A percentile compares a stretch with the other conserved stretches of the same genome.
phyloP scores from a whole-genome alignment of 2,797 vertebrate genomes.

The Helarctos malayanus region DNA sequence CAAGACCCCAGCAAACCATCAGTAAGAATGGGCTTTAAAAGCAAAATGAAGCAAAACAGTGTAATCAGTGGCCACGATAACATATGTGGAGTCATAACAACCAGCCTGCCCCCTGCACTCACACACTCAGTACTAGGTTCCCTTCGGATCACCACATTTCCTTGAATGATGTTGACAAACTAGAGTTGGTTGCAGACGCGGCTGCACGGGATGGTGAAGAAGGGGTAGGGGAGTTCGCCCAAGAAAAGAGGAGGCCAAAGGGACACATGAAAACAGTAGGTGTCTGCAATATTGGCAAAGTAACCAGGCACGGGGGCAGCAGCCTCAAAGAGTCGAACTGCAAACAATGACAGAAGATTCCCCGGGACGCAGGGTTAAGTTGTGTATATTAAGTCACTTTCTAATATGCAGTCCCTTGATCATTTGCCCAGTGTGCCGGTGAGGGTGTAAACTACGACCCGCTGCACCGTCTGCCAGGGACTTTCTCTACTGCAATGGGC shows the following conservation, averaged over 20 bases:
- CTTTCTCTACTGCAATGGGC: background rate
- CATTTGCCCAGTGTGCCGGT: background rate
- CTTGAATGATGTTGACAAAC: background rate
- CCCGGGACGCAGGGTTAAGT: background rate
- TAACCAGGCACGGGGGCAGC: background rate
- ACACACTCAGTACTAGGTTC: background rate
- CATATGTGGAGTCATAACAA: background rate
- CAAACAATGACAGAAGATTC: background rate
- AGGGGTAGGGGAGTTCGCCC: background rate
- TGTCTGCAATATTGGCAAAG: background rate
- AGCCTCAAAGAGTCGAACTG: background rate
- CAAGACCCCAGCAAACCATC: background rate
- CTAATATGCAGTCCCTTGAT: background rate
- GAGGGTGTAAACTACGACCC: background rate
- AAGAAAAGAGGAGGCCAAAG: background rate
- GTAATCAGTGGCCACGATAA: background rate
- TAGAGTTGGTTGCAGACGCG: background rate
- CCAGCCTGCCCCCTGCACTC: background rate
- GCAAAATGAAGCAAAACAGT: background rate
- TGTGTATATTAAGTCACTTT: background rate
- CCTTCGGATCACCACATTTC: background rate
- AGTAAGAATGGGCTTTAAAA: background rate
- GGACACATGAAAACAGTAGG: background rate
- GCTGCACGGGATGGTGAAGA: background rate
- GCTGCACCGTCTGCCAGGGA: background rate